phyloP scores from a whole-genome alignment of 37 sponge, comb jelly and placozoan species.

The Corticium candelabrum region DNA sequence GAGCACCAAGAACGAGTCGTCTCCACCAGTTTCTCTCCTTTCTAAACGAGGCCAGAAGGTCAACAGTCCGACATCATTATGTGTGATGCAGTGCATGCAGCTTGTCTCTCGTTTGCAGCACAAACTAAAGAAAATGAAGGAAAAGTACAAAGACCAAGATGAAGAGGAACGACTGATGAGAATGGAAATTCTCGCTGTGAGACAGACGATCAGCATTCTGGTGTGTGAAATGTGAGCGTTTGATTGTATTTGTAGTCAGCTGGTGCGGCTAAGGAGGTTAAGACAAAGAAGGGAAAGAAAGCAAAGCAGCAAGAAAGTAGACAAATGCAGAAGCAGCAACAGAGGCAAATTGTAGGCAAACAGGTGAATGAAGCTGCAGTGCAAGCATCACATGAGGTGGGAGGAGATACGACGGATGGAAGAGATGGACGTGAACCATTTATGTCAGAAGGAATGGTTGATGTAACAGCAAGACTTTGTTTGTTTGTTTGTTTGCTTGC shows the following conservation, averaged over 20 bases:
- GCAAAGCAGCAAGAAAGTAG: neutral
- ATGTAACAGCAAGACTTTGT: neutral
- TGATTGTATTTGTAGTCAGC: slow-evolving; percentile 36
- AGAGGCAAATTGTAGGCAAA: neutral
- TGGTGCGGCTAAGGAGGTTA: slow-evolving; percentile 23
- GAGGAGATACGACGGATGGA: slow-evolving; percentile 49
- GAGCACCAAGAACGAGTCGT: no score
- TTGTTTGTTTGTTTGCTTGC: neutral
- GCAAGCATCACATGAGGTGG: slow-evolving; percentile 35
- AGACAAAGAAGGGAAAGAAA: slow-evolving; percentile 33
- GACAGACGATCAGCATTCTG: neutral
- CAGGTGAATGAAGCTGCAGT: slow-evolving; percentile 56
- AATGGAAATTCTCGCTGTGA: slow-evolving; percentile 62
- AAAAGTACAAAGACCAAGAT: slow-evolving; percentile 87
- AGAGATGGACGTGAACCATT: no score
- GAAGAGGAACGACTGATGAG: slow-evolving; percentile 69
- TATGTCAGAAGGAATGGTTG: no score
- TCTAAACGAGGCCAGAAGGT: slow-evolving; percentile 75
- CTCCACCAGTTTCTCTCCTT: neutral
- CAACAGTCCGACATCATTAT: neutral
- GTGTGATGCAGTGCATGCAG: no score
- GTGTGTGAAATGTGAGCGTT: neutral
- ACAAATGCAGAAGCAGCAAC: neutral
- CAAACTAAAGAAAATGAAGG: slow-evolving; percentile 65
- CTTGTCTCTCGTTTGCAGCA: no score